A percentile compares a stretch with the other conserved stretches of the same genome.
phyloP scores from a whole-genome alignment of 2,888 invertebrate genomes.

The Phanerotoma sp. region DNA sequence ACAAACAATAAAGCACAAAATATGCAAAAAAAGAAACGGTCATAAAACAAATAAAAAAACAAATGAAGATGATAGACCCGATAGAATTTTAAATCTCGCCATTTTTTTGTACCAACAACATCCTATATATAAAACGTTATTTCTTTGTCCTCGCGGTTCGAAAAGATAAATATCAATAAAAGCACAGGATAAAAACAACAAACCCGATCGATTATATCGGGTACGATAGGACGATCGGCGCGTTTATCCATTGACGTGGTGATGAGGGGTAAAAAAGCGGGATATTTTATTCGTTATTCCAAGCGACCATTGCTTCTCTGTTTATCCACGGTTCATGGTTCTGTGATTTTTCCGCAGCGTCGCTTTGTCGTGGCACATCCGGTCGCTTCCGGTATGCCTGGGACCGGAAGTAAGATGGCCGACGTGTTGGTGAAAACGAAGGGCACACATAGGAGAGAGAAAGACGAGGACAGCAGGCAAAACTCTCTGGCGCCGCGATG shows the following conservation, averaged over 20 bases:
- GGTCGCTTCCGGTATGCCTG: slow-evolving; percentile 49
- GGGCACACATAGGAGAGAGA: slow-evolving; percentile 12
- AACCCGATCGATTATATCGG: slow-evolving; percentile 9
- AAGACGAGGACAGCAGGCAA: not conserved
- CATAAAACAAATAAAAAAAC: too few species aligned
- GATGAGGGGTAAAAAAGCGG: not conserved
- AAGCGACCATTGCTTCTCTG: slow-evolving; percentile 31
- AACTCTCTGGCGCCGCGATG: slow-evolving; percentile 41
- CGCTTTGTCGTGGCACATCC: slow-evolving; percentile 54
- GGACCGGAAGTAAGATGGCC: slow-evolving; percentile 55
- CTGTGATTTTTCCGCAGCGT: slow-evolving; percentile 53
- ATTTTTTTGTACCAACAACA: too few species aligned
- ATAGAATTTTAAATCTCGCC: too few species aligned
- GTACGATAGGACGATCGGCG: slow-evolving; percentile 5
- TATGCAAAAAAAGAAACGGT: too few species aligned
- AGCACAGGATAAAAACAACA: not conserved
- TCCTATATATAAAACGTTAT: too few species aligned
- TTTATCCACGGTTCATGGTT: slow-evolving; percentile 52
- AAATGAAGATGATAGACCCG: too few species aligned
- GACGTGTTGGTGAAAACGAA: slow-evolving; percentile 31
- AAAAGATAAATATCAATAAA: slow-evolving; percentile 1
- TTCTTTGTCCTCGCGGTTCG: not conserved
- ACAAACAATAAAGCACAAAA: too few species aligned
- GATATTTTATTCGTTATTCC: slow-evolving; percentile 14
- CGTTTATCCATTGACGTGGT: slow-evolving; percentile 12